Evolutionary conservation across 1,140 invertebrate genomes (phyloP), one percentile per base, ranked within the genome.

Genomic region (Euura saliciscinereae): DNA sequence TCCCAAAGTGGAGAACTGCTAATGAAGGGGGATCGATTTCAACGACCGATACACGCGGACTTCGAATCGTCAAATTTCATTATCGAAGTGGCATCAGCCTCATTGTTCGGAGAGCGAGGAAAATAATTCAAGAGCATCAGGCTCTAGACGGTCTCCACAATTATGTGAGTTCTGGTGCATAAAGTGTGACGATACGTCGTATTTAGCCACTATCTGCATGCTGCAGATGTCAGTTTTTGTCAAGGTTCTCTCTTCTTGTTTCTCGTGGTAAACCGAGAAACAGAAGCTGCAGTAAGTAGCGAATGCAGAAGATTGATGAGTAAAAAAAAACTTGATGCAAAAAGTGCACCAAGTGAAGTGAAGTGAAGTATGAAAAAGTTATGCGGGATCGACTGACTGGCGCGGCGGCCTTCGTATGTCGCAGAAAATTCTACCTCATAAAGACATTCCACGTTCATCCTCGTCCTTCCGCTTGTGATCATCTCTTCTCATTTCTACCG

Each of bases 1-100:
- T 28, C 28, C 28, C 28, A 77, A 78, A 81, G 80, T 78, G 81
- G 80, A 78, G 78, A 80, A 80, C 79, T 82, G 81, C 74, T 75
- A 72, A 79, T 82, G 81, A 82, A 82, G 77, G 80, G 80, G 76
- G 13, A 59, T 3, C 8, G 51, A 5, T n/a, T 28, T 28, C 28
- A 28, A 28, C 28, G 28, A 28, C 28, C 28, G 28, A 28, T 28
- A 28, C 28, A 28, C 28, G 28, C 28, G 28, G 28, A 1, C 28
- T 28, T 28, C 28, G 28, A 28, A 59, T 59, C 51, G 13, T 59
- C 51, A 59, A 59, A 59, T 59, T 28, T 28, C 28, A 28, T 28
- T 28, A 28, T 28, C 28, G 28, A 28, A 28, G 28, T 28, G 28
- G 28, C 28, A 28, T 28, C 28, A 28, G 28, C 28, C 28, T 28